Conservation (phyloP, 2,888 invertebrate genomes). For the Podabrus alpinus region DNA sequence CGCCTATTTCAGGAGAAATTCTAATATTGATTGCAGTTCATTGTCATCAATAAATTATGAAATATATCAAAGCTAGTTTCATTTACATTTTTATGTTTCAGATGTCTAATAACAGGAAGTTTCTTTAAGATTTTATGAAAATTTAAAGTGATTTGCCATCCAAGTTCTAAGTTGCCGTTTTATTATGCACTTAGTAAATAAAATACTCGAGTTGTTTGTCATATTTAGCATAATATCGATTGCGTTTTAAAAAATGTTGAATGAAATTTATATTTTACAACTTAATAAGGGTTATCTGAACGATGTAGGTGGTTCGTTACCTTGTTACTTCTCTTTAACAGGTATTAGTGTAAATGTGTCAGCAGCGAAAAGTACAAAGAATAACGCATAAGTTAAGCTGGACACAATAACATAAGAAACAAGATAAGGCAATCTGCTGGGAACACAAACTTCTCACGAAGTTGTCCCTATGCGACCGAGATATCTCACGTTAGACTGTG, state of each 20-base stretch:
- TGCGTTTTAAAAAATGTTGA: neutral
- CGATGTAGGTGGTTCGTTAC: conserved; percentile 30
- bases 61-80: neutral
- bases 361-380: conserved; percentile 45
- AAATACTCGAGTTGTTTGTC: neutral
- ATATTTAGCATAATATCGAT: neutral
- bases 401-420: conserved; percentile 48
- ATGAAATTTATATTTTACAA: conserved; percentile 2
- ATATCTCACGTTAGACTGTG: conserved; percentile 13
- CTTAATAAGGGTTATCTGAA: conserved; percentile 34
- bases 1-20: neutral
- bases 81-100: neutral
- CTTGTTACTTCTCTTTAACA: conserved; percentile 31
- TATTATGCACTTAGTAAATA: neutral
- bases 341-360: conserved; percentile 46
- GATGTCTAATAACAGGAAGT: neutral
- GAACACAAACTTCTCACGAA: conserved; percentile 47
- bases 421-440: conserved; percentile 49
- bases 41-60: neutral
- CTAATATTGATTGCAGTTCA: neutral
- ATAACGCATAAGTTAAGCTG: conserved; percentile 41
- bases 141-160: neutral
- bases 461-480: conserved; percentile 36
- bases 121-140: neutral
- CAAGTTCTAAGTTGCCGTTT: neutral